These are phyloP conservation scores for Sphaerodactylus townsendi DNA, from an alignment of 2,113 vertebrate species.

Conservation along the genomic window DNA sequence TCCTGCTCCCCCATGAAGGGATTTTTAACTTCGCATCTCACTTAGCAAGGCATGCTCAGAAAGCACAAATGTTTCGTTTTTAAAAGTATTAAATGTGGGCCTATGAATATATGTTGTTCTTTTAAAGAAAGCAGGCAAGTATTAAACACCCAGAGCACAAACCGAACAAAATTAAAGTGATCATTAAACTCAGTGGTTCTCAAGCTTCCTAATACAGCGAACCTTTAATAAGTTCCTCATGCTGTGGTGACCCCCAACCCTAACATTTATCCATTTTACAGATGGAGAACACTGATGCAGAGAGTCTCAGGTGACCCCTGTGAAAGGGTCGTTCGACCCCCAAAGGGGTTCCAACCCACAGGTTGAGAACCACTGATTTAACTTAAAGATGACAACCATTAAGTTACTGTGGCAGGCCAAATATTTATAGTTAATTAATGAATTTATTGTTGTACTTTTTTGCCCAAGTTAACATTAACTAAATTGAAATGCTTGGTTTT, in stretches of 20 bases:
- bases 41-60: conserved; percentile 61
- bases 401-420: conserved; percentile 23
- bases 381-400: not conserved
- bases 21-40: conserved; percentile 47
- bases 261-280: too few relatives aligned
- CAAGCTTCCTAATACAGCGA: too few relatives aligned
- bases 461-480: not conserved
- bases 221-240: too few relatives aligned
- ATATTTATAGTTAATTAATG: not conserved
- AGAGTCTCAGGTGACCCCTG: too few relatives aligned
- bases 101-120: conserved; percentile 20
- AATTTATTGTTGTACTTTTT: not conserved
- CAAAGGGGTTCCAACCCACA: too few relatives aligned
- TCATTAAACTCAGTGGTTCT: too few relatives aligned
- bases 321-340: too few relatives aligned
- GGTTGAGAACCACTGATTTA: too few relatives aligned
- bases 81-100: conserved; percentile 38
- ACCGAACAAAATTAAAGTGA: not conserved
- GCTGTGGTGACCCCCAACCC: too few relatives aligned
- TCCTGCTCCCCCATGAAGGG: conserved; percentile 43
- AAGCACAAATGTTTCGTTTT: conserved; percentile 53
- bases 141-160: conserved; percentile 54
- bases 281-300: too few relatives aligned
- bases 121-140: conserved; percentile 49
- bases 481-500: conserved; percentile 10